A percentile compares a stretch with the other conserved stretches of the same genome.
phyloP scores from a whole-genome alignment of 2,113 vertebrate genomes.

The Galemys pyrenaicus region DNA sequence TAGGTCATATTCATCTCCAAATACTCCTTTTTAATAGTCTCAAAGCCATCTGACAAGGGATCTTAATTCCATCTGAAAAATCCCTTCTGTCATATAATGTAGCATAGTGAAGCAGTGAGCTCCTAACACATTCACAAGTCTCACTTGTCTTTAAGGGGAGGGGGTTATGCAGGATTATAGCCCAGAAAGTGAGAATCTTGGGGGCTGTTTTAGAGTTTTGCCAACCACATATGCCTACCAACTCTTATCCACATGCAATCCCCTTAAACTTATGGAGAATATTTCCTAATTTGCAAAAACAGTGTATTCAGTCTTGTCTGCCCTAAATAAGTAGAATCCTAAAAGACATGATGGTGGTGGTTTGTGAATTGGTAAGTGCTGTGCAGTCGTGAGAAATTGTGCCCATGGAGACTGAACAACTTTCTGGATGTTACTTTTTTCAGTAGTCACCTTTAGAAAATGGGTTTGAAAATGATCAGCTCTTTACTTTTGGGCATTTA shows the following conservation, averaged over 20 bases:
- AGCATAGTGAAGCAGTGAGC: background rate
- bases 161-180: background rate
- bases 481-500: conserved; percentile 10
- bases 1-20: background rate
- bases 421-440: background rate
- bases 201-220: background rate
- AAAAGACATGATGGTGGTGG: background rate
- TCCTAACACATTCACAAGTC: background rate
- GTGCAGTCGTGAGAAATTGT: background rate
- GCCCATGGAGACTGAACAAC: background rate
- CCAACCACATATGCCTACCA: background rate
- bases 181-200: background rate
- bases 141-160: background rate
- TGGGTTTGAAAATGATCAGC: background rate
- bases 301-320: background rate
- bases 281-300: background rate
- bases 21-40: background rate
- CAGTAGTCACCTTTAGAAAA: background rate
- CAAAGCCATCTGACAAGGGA: background rate
- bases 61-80: background rate
- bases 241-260: background rate
- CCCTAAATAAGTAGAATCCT: background rate
- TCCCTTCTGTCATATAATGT: background rate
- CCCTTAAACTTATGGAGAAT: background rate
- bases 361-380: background rate